Evolutionary conservation across 2,888 invertebrate species (phyloP).

Genomic region (Odontomyia ornata): DNA sequence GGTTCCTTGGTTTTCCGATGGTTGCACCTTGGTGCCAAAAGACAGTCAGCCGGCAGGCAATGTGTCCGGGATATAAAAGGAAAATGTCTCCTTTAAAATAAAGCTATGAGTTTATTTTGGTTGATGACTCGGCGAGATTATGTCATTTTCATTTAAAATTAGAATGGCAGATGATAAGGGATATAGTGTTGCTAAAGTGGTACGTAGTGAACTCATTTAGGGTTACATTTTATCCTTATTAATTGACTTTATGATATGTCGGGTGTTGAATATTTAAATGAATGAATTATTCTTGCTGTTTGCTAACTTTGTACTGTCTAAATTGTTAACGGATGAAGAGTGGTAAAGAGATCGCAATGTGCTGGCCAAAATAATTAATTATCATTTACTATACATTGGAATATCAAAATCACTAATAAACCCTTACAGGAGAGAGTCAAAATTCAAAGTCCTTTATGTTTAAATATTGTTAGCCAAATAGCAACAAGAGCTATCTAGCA

Average conservation of each 20-base stretch:
- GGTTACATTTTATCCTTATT: conserved; percentile 6
- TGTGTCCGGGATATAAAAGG: not conserved
- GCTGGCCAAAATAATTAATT: no score
- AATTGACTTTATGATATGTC: not conserved
- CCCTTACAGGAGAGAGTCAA: no score
- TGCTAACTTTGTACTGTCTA: no score
- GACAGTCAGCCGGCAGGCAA: not conserved
- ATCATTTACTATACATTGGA: no score
- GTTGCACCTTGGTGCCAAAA: not conserved
- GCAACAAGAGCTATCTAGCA: no score
- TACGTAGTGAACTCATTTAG: not conserved
- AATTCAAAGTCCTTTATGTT: no score
- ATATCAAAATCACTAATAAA: no score
- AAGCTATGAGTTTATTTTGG: not conserved
- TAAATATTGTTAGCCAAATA: no score
- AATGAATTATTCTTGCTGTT: conserved; percentile 3
- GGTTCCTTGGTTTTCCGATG: not conserved
- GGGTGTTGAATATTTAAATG: conserved; percentile 6
- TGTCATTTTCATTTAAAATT: conserved; percentile 29
- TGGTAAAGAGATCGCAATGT: no score
- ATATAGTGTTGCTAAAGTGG: not conserved
- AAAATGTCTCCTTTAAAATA: not conserved
- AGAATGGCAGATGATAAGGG: conserved; percentile 19
- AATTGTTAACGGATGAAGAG: no score
- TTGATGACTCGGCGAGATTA: conserved; percentile 2